Evolutionary conservation across 2,888 invertebrate genomes (phyloP).

Genomic region (Drosophila histrio): DNA sequence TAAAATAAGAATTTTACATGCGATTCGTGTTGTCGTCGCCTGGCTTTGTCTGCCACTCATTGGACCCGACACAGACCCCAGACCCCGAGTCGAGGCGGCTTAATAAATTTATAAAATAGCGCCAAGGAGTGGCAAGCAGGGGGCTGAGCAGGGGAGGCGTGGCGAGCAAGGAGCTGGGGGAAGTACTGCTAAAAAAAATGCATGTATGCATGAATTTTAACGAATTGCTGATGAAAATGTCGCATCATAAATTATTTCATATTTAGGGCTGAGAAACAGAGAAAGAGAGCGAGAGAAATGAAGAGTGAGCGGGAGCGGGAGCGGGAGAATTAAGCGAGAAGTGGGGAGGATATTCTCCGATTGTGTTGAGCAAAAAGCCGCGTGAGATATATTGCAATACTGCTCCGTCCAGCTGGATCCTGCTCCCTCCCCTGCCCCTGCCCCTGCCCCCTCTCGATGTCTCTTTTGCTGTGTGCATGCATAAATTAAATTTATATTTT

Average conservation of each 20-base stretch:
- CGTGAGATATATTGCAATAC: slow-evolving; percentile 72
- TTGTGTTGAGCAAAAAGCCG: slow-evolving; percentile 48
- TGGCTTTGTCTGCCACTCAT: slow-evolving; percentile 73
- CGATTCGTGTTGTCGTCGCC: slow-evolving; percentile 80
- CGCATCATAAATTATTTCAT: slow-evolving; percentile 82
- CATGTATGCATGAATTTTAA: slow-evolving; percentile 80
- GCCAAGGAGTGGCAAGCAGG: slow-evolving; percentile 34
- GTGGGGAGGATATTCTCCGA: slow-evolving; percentile 24
- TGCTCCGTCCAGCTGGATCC: slow-evolving; percentile 29
- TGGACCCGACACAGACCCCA: slow-evolving; percentile 27
- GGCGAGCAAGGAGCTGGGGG: not conserved
- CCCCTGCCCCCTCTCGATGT: slow-evolving; percentile 4
- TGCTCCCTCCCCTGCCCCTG: not conserved
- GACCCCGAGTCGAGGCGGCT: slow-evolving; percentile 42
- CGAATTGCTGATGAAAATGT: slow-evolving; percentile 82
- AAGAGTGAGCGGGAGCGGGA: slow-evolving; percentile 1
- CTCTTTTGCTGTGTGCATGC: slow-evolving; percentile 68
- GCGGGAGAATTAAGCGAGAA: not conserved
- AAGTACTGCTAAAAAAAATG: slow-evolving; percentile 67
- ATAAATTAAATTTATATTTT: slow-evolving; percentile 77
- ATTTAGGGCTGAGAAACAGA: slow-evolving; percentile 57
- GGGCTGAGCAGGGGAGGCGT: not conserved
- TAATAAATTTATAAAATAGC: slow-evolving; percentile 76
- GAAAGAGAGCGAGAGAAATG: not conserved
- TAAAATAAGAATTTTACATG: slow-evolving; percentile 81